Percentiles rank a stretch among this genome's conserved stretches.
Conservation (phyloP, 2,888 invertebrate species). For the Bellardia pandia region DNA sequence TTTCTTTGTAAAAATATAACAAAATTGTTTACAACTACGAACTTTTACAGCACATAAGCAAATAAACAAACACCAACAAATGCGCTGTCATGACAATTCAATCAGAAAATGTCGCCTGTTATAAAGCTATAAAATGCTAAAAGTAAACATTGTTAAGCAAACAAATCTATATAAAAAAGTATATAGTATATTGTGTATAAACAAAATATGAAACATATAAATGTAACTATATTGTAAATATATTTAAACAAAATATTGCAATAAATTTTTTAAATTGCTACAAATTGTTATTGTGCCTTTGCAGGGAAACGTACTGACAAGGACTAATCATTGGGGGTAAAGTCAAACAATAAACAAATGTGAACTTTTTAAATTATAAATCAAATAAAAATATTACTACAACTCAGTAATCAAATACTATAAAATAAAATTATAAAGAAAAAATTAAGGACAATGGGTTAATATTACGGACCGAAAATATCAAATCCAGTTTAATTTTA, state of each 20-base stretch:
- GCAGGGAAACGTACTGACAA: not conserved
- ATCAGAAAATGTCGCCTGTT: conserved; percentile 68
- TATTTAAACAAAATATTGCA: not conserved
- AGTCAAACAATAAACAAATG: not conserved
- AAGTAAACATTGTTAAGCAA: conserved; percentile 21
- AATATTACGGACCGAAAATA: no score
- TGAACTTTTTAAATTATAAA: conserved; percentile 31
- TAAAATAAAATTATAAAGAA: not conserved
- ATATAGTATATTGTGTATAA: not conserved
- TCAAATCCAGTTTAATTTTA: no score
- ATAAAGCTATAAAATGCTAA: conserved; percentile 61
- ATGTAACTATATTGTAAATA: not conserved
- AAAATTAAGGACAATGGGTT: no score
- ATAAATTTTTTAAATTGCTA: conserved; percentile 1
- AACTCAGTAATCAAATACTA: not conserved
- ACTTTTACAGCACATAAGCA: not conserved
- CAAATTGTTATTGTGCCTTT: not conserved
- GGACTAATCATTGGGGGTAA: not conserved
- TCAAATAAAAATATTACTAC: conserved; percentile 23
- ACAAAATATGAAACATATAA: not conserved
- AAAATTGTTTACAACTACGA: not conserved
- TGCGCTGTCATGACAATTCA: conserved; percentile 68
- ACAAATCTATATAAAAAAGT: conserved; percentile 11
- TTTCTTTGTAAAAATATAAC: not conserved
- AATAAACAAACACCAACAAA: conserved; percentile 1